phyloP scores from a whole-genome alignment of 2,113 vertebrate genomes.

The Eclectus roratus region DNA sequence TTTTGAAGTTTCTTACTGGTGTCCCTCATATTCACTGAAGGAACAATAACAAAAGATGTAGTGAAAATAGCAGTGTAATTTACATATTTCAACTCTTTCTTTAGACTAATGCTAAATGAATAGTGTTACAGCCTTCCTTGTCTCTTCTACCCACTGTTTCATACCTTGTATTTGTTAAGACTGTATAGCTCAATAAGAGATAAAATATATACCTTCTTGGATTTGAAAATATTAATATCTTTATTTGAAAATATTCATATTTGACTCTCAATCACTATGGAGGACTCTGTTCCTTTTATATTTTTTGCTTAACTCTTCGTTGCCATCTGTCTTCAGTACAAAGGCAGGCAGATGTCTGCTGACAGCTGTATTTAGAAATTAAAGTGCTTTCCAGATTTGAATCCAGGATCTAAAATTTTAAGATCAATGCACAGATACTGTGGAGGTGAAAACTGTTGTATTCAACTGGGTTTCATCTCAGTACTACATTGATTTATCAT shows the following conservation, averaged over 20 bases:
- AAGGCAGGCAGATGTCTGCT: conserved; percentile 19
- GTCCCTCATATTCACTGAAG: not conserved
- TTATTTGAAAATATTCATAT: conserved; percentile 8
- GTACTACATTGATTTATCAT: not conserved
- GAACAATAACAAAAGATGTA: not conserved
- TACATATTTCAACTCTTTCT: not conserved
- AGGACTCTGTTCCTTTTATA: not conserved
- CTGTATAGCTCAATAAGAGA: not conserved
- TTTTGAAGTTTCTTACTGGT: conserved; percentile 22
- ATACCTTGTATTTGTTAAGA: not conserved
- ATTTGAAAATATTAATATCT: conserved; percentile 8
- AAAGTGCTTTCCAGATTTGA: conserved; percentile 9
- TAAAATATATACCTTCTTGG: not conserved
- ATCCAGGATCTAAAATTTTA: conserved; percentile 25
- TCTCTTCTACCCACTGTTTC: not conserved
- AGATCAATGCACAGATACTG: conserved; percentile 6
- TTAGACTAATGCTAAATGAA: not conserved
- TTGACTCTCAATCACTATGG: not conserved
- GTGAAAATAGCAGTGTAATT: not conserved
- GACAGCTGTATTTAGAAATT: conserved; percentile 36
- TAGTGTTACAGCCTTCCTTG: not conserved
- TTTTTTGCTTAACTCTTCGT: not conserved
- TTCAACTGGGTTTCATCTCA: not conserved
- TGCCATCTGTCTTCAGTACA: not conserved
- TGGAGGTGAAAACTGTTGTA: conserved; percentile 10